Base-by-base conservation (phyloP, 2,888 invertebrate species). In the Phengaris arion region DNA sequence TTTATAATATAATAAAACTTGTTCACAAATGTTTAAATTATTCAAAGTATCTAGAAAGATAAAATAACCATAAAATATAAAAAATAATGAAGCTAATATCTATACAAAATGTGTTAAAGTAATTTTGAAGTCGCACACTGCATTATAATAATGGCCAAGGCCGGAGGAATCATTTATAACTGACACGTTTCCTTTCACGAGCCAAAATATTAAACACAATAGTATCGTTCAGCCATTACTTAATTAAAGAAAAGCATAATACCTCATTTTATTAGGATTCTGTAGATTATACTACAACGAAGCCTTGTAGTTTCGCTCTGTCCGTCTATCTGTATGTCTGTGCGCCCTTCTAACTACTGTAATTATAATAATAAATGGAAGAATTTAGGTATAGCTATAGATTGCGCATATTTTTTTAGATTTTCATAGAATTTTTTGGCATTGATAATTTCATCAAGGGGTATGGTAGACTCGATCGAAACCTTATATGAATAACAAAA, bases 71-170 rank as follows among this genome's bases (percentile, higher is more conserved):
- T 45, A 45, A 35, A 64, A 35, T 6, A 45, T 64, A 35, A 35
- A 45, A 52, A 35, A 22, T 22, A 59, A 22, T 15, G 59, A 22
- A 64, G 59, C 22, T 64, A 12, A 64, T 13, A 5, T 64, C 12
- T 45, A 64, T 64, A 64, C 64, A 35, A 64, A 64, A 9, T 57
- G 59, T 59, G 64, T 64, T 64, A 45, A 64, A 45, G 64, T 64
- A 64, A 64, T 64, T 64, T 64, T 45, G 64, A 45, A 64, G 64
- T 64, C 64, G 35, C 35, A 3, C 35, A 35, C 64, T 64, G 64
- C 35, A 15, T 64, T 35, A 35, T 45, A 6, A 64, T 64, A 64
- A 35, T 64, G 59, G 10, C 35, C 64, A 35, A 64, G 64, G 64
- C 64, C 35, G 12, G 6, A 7, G 64, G 35, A 35, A 64, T 13